These are phyloP conservation scores for Lithophane ornitopus DNA, from an alignment of 2,888 invertebrate species.

Conservation along the genomic window DNA sequence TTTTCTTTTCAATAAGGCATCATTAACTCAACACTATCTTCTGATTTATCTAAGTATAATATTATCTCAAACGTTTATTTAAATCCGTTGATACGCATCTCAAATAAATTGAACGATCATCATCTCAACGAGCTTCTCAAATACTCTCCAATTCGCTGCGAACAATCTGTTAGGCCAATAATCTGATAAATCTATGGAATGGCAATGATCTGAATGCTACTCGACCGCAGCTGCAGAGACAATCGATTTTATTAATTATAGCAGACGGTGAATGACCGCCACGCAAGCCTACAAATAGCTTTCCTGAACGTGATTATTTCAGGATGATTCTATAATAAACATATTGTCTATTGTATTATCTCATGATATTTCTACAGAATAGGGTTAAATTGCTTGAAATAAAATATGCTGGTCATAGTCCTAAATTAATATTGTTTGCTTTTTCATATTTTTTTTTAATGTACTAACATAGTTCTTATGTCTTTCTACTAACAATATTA, in stretches of 20 bases:
- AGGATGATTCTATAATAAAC: not conserved
- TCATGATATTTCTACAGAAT: not conserved
- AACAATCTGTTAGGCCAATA: constrained; percentile 36
- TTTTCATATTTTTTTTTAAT: too few relatives aligned
- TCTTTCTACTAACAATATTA: too few relatives aligned
- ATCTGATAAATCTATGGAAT: constrained; percentile 44
- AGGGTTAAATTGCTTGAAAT: not conserved
- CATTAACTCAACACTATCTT: not conserved
- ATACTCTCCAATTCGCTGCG: constrained; percentile 21
- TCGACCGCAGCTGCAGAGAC: constrained; percentile 51
- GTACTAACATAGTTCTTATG: too few relatives aligned
- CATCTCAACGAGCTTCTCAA: constrained; percentile 22
- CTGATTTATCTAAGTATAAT: not conserved
- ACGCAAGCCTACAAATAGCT: constrained; percentile 41
- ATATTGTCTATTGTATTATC: not conserved
- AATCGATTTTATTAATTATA: constrained; percentile 77
- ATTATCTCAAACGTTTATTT: constrained; percentile 9
- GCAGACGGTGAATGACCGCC: constrained; percentile 69
- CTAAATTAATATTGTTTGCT: too few relatives aligned
- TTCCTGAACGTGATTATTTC: constrained; percentile 23
- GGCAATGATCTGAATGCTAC: constrained; percentile 37
- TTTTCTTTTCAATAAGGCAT: too few relatives aligned
- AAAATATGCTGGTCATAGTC: too few relatives aligned
- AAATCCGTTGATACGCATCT: not conserved
- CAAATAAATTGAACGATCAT: constrained; percentile 15